Conservation (phyloP, 2,888 invertebrate genomes). For the Erebia palarica region DNA sequence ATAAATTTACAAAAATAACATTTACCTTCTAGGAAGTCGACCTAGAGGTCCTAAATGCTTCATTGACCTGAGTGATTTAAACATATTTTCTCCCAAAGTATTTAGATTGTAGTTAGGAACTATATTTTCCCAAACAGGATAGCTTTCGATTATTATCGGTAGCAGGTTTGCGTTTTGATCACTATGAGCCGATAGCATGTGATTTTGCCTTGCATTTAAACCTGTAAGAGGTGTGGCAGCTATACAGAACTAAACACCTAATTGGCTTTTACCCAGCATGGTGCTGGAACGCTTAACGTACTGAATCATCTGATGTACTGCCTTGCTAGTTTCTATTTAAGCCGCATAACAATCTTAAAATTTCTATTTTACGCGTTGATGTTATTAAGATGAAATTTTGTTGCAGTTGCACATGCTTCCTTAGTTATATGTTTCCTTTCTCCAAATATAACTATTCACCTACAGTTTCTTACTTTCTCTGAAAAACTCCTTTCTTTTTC, state of each 20-base stretch:
- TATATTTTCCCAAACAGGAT: neutral
- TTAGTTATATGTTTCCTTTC: conserved; percentile 12
- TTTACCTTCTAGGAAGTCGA: too few species aligned
- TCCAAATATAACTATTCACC: conserved; percentile 11
- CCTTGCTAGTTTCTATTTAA: neutral
- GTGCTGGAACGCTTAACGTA: neutral
- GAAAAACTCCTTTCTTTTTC: too few species aligned
- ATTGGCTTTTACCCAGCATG: conserved; percentile 7
- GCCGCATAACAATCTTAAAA: neutral
- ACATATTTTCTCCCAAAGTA: neutral
- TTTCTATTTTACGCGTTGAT: neutral
- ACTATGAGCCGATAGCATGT: neutral
- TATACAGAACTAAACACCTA: neutral
- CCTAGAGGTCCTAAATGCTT: too few species aligned
- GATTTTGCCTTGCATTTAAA: conserved; percentile 4
- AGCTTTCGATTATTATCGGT: conserved; percentile 12
- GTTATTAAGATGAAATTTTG: neutral
- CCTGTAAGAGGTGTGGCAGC: conserved; percentile 12
- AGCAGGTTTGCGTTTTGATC: conserved; percentile 7
- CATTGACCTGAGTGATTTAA: neutral
- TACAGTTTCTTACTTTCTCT: neutral
- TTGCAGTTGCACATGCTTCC: conserved; percentile 8
- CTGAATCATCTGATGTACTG: neutral
- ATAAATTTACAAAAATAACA: neutral
- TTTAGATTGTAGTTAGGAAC: neutral